phyloP scores from a whole-genome alignment of 1,140 invertebrate species.

The Hyles vespertilio region DNA sequence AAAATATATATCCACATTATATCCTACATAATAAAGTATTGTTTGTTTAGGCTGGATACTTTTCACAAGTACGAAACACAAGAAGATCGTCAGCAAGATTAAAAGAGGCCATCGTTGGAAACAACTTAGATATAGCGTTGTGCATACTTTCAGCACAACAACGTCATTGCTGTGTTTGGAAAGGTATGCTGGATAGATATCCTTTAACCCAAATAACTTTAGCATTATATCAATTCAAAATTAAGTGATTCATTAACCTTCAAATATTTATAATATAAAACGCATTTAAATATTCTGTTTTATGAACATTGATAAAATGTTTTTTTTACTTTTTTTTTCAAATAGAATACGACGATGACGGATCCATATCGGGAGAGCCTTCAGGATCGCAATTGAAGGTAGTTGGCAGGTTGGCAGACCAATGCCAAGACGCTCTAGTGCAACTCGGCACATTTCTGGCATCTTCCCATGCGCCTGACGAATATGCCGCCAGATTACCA shows the following conservation, averaged over 20 bases:
- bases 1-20: not conserved
- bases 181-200: constrained; percentile 39
- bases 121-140: constrained; percentile 94
- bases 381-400: constrained; percentile 94
- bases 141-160: constrained; percentile 98
- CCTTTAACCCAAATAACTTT: not conserved
- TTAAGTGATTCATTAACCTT: not conserved
- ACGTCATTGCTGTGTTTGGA: constrained; percentile 85
- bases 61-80: constrained; percentile 96
- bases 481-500: constrained; percentile 93
- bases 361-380: constrained; percentile 62
- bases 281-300: fast-evolving
- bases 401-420: constrained; percentile 87
- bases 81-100: constrained; percentile 96
- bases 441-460: constrained; percentile 98
- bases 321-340: not conserved
- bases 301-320: not conserved
- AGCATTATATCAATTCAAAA: not conserved
- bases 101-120: constrained; percentile 95
- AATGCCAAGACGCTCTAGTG: constrained; percentile 98
- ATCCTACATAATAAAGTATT: not conserved
- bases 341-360: constrained; percentile 81
- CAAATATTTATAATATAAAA: not conserved
- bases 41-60: constrained; percentile 85
- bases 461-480: constrained; percentile 94